These are phyloP conservation scores for Tethya wilhelma DNA, from an alignment of 37 sponge, comb jelly and placozoan species.

Conservation along the genomic window DNA sequence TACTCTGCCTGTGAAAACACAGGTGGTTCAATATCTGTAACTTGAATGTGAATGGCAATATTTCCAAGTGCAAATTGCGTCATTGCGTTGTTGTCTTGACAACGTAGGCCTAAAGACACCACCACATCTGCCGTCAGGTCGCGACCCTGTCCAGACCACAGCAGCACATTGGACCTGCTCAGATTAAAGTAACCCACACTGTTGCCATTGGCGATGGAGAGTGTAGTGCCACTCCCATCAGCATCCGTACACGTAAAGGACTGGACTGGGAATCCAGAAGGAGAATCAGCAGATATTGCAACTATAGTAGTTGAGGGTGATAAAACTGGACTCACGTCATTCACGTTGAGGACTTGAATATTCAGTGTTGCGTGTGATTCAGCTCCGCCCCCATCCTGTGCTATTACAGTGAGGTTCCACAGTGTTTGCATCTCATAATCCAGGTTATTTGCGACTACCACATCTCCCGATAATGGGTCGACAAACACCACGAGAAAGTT, in stretches of 20 bases:
- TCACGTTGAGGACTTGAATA: constrained; percentile 38
- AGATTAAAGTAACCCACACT: constrained; percentile 39
- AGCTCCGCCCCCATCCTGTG: constrained; percentile 54
- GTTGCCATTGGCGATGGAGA: constrained; percentile 43
- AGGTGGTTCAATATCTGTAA: constrained; percentile 6
- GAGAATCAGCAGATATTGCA: constrained; percentile 20
- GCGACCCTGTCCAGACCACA: constrained; percentile 22
- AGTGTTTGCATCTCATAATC: constrained; percentile 45
- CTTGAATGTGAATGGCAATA: constrained; percentile 27
- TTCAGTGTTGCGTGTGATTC: constrained; percentile 29
- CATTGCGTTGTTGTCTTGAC: constrained; percentile 13
- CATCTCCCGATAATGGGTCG: constrained; percentile 36
- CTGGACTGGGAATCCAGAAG: constrained; percentile 32
- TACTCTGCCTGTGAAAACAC: constrained; percentile 17
- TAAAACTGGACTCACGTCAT: constrained; percentile 58
- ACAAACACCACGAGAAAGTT: constrained; percentile 51
- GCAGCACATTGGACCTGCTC: constrained; percentile 21
- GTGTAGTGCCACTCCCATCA: constrained; percentile 32
- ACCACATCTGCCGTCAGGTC: not conserved
- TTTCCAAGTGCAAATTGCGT: not conserved
- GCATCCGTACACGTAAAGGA: constrained; percentile 52
- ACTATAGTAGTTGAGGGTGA: constrained; percentile 18
- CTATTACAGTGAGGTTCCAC: constrained; percentile 64
- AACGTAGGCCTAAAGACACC: constrained; percentile 40
- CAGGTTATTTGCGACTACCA: constrained; percentile 49